Evolutionary conservation across 1,140 invertebrate genomes (phyloP).

Genomic region (Mactra quadrangularis): DNA sequence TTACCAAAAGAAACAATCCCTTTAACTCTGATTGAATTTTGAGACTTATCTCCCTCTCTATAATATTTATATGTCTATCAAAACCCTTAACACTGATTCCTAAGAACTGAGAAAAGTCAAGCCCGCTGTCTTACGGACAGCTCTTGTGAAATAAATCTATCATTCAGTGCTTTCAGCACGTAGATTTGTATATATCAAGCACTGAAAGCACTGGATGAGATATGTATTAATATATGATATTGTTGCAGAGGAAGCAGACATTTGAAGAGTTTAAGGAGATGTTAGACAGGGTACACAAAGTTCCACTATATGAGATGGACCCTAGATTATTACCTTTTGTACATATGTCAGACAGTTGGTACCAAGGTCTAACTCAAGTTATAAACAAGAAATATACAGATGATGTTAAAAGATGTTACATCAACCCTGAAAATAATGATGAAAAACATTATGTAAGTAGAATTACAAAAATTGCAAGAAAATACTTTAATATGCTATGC

Average conservation of each 20-base stretch:
- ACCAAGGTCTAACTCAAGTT: conserved; percentile 87
- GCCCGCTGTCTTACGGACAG: no score
- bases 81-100: no score
- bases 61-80: no score
- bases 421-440: conserved; percentile 39
- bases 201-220: no score
- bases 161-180: no score
- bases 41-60: no score
- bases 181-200: no score
- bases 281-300: conserved; percentile 86
- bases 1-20: no score
- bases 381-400: conserved; percentile 86
- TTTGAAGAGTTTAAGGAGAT: conserved; percentile 89
- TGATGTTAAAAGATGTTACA: conserved; percentile 36
- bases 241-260: conserved; percentile 82
- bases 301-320: conserved; percentile 87
- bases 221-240: conserved; percentile 29
- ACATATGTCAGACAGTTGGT: conserved; percentile 88
- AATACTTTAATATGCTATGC: background rate
- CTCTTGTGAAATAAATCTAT: no score
- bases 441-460: conserved; percentile 57
- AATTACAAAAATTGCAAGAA: background rate
- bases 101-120: no score
- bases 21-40: no score
- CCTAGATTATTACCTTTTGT: conserved; percentile 86